Percentiles rank a stretch among this genome's conserved stretches.
These are phyloP conservation scores for Hephaestus fuliginosus DNA, from an alignment of 2,797 vertebrate genomes.

Conservation along the genomic window DNA sequence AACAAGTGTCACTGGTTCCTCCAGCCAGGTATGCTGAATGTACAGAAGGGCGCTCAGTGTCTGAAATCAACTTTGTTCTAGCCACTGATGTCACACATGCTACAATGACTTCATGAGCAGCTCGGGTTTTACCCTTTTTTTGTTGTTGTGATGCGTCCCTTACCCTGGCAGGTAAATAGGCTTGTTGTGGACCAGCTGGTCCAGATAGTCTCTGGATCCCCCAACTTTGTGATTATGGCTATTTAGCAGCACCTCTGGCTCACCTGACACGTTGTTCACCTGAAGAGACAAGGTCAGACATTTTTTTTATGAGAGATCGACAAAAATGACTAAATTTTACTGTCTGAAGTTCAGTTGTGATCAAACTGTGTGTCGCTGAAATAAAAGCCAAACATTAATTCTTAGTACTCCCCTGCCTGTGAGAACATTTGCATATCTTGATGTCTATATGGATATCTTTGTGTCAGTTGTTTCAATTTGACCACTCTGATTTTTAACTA, in stretches of 20 bases:
- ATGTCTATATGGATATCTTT: not conserved
- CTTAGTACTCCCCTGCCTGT: not conserved
- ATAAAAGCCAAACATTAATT: not conserved
- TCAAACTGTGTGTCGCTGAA: not conserved
- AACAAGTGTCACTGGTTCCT: too few species aligned
- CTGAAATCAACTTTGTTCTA: too few species aligned
- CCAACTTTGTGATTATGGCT: slow-evolving; percentile 81
- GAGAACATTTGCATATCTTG: too few species aligned
- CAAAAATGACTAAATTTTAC: not conserved
- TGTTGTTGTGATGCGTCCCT: slow-evolving; percentile 50
- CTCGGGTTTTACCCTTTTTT: too few species aligned
- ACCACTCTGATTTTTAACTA: not conserved
- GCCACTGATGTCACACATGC: too few species aligned
- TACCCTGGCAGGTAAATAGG: slow-evolving; percentile 86
- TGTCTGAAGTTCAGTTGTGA: not conserved
- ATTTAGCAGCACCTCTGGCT: slow-evolving; percentile 78
- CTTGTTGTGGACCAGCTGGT: slow-evolving; percentile 78
- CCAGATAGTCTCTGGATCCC: slow-evolving; percentile 78
- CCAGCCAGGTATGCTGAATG: too few species aligned
- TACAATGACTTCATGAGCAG: too few species aligned
- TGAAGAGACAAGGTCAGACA: slow-evolving; percentile 61
- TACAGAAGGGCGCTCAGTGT: too few species aligned
- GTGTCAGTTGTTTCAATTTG: not conserved
- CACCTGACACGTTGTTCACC: slow-evolving; percentile 89
- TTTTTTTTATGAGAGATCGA: not conserved